Base-by-base conservation (phyloP, 2,113 vertebrate genomes). In the Gobius niger region DNA sequence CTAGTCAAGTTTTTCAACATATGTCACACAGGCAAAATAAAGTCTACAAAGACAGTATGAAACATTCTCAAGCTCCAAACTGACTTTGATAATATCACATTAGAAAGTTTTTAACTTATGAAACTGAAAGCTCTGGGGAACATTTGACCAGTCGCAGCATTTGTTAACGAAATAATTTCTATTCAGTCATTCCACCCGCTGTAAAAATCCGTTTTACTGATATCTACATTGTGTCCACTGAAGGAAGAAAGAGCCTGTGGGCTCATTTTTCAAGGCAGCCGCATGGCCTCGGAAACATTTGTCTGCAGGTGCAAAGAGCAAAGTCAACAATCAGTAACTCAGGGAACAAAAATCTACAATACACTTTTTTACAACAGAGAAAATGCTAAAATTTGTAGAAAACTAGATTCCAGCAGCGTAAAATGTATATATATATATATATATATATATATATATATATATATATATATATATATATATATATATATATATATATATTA, bases 261-360 rank as follows among this genome's bases (percentile, higher is more conserved):
- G 13, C 40, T 40, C 34, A 42, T 59, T 59, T 59, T 59, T 60
- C 40, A 41, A 41, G 42, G 13, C 56, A 42, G 34, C 54, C 41
- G 24, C 1, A 34, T 34, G 56, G 34, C 6, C 34, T 59, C 14
- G 7, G 56, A 60, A 41, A 42, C 56, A 9, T 60, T n/a, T 42
- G 56, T 60, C 56, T 60, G 56, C 34, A 42, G 56, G 56, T n/a
- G 34, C 34, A n/a, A 60, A 7, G 56, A n/a, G 34, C 56, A 60
- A n/a, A 60, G 56, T 42, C 34, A 60, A n/a, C 7, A 14, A 15
- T 41, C 34, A 24, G 56, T 40, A 60, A 53, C 16, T 53, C 9
- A 1, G 9, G 19, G 51, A 40, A 59, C 34, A 41, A 42, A 57
- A n/a, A 57, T 40, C 54, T n/a, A 7, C 41, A 42, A 42, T 5